Base-by-base conservation (phyloP, 2,113 vertebrate genomes). In the Pseudolaguvia tuberculata region DNA sequence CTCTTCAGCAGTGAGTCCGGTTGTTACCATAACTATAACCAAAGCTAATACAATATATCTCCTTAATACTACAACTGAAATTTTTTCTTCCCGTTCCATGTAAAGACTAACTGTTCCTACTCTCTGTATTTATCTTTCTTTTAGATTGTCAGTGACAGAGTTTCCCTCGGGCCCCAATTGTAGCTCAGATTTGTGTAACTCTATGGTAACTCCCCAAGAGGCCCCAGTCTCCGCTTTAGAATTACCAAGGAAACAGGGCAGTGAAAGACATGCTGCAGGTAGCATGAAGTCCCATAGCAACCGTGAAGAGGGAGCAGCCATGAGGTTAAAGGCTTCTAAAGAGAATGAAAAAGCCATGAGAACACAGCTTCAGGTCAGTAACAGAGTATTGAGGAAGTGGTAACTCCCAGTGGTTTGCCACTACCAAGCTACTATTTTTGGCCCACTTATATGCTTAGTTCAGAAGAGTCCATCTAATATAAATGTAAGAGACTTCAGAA, bases 1-100 rank as follows among this genome's bases (percentile, higher is more conserved):
- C n/a, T 20, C 53, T 78, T 20, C 31, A 78, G 0, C 20, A 72
- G 93, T 95, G 84, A 85, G 92, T 88, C 68, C 67, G 57, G n/a
- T n/a, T n/a, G n/a, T n/a, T n/a, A n/a, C n/a, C n/a, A n/a, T 21
- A 42, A 68, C 31, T 21, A 15, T 23, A 56, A 25, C 42, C 52
- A 5, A 39, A 55, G 18, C 35, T 47, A 27, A 58, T 58, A 15
- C 70, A 45, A 1, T 10, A n/a, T 20, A 58, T 7, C 14, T 69
- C 27, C 8, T 23, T 5, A 23, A 15, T 9, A 23, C n/a, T 29
- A 45, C 20, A 73, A 29, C 23, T 59, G 5, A 17, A 69, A 17
- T 56, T 57, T 51, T 11, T 13, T 29, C 7, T n/a, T 11, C 4
- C n/a, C n/a, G 42, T 27, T 5, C 14, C 31, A 29, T 66, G 47